Conservation (phyloP, 2,888 invertebrate species). For the Leistus spinibarbis region DNA sequence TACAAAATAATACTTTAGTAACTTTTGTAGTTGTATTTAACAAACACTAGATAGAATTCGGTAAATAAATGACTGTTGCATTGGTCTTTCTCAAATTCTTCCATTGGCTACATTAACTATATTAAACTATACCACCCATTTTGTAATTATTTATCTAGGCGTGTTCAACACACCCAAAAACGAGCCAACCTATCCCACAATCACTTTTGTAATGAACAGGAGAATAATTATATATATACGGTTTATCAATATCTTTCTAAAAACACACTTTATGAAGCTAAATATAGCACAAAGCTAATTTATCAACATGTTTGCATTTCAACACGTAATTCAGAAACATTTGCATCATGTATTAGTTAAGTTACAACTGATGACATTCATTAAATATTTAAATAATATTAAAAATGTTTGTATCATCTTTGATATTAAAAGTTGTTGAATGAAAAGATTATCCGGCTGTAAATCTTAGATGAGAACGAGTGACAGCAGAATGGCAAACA, state of each 20-base stretch:
- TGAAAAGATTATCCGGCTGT: constrained; percentile 14
- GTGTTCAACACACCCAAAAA: neutral
- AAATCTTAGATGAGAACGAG: neutral
- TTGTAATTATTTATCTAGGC: neutral
- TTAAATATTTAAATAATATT: neutral
- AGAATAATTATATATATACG: neutral
- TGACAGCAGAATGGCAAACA: constrained; percentile 7
- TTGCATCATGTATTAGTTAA: neutral
- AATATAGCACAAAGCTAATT: neutral
- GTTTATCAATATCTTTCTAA: neutral
- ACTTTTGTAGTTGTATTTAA: too few relatives aligned
- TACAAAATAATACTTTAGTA: too few relatives aligned
- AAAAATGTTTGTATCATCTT: neutral
- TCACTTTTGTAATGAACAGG: neutral
- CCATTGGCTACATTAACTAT: neutral
- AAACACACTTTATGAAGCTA: neutral
- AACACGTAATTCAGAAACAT: neutral
- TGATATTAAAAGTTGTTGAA: constrained; percentile 3
- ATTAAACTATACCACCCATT: neutral
- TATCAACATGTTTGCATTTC: neutral
- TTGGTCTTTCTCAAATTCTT: too few relatives aligned
- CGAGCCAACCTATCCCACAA: neutral
- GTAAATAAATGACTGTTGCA: too few relatives aligned
- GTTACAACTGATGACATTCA: neutral
- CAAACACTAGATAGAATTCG: too few relatives aligned